These are phyloP conservation scores for Leptoteleia sp. DNA, from an alignment of 1,140 invertebrate species.

Conservation along the genomic window DNA sequence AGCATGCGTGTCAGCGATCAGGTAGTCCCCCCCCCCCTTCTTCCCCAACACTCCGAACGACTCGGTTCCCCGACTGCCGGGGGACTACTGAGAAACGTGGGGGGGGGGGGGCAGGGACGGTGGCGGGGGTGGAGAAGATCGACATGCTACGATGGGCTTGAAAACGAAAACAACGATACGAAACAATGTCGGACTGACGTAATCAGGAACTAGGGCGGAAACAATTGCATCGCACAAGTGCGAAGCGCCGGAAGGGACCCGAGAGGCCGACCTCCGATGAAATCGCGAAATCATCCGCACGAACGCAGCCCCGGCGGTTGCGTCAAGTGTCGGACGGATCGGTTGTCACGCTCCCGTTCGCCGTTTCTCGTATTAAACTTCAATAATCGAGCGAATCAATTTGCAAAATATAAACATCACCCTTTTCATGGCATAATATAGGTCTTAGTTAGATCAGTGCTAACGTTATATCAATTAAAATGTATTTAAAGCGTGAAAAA, in stretches of 20 bases:
- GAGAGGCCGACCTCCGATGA: constrained; percentile 64
- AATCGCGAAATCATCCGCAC: constrained; percentile 69
- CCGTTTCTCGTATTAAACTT: not conserved
- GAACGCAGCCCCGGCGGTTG: constrained; percentile 48
- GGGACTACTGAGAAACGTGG: constrained; percentile 15
- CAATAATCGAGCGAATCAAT: no score
- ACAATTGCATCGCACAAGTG: constrained; percentile 80
- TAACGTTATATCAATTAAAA: no score
- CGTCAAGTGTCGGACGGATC: constrained; percentile 43
- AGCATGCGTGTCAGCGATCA: constrained; percentile 75
- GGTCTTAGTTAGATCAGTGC: no score
- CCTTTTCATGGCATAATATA: no score
- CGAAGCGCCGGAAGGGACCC: constrained; percentile 77
- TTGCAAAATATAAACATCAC: no score
- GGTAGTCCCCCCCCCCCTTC: constrained; percentile 19
- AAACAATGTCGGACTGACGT: constrained; percentile 80
- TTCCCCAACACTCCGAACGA: no score
- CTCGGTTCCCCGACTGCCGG: no score
- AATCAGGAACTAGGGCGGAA: constrained; percentile 80
- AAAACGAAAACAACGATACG: constrained; percentile 80
- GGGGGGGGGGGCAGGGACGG: constrained; percentile 30
- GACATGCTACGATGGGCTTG: constrained; percentile 80
- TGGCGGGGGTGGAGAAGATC: constrained; percentile 59
- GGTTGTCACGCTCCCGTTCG: constrained; percentile 56
- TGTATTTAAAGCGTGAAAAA: no score